These are phyloP conservation scores for Pygoscelis antarcticus DNA, from an alignment of 2,113 vertebrate genomes.

Conservation along the genomic window DNA sequence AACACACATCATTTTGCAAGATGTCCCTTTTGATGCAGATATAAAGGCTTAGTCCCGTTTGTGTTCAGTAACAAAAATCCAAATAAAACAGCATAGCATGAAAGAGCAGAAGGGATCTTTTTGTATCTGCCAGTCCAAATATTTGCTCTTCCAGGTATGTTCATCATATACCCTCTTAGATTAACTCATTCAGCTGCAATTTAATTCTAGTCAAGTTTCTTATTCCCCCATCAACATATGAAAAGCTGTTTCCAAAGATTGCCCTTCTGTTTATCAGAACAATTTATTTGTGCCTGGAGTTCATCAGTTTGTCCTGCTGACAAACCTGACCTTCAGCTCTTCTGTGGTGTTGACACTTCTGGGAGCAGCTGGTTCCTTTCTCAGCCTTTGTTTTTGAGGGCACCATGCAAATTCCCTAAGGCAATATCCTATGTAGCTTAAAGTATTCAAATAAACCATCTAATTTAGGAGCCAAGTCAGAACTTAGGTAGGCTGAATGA, in stretches of 20 bases:
- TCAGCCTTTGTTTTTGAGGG: not conserved
- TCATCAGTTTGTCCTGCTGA: not conserved
- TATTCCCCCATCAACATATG: not conserved
- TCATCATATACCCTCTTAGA: not conserved
- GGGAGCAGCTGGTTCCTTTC: slow-evolving; percentile 4
- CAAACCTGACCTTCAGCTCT: slow-evolving; percentile 26
- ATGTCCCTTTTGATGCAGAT: not conserved
- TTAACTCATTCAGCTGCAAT: not conserved
- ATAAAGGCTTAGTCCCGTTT: not conserved
- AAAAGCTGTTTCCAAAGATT: not conserved
- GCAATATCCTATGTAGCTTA: not conserved
- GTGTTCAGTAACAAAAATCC: not conserved
- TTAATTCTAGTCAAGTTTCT: not conserved
- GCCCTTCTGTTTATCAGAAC: not conserved
- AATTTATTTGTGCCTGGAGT: not conserved
- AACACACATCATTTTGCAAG: not conserved
- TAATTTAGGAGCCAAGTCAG: slow-evolving; percentile 17
- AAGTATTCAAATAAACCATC: slow-evolving; percentile 6
- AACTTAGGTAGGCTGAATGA: not conserved
- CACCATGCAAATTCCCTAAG: not conserved
- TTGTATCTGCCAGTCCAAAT: not conserved
- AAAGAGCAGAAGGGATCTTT: not conserved
- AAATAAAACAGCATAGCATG: not conserved
- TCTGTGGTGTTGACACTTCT: not conserved
- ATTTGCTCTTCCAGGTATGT: not conserved